Percentiles rank a stretch among this genome's conserved stretches.
Evolutionary conservation across 2,797 vertebrate genomes (phyloP).

Genomic region (Lophius americanus): DNA sequence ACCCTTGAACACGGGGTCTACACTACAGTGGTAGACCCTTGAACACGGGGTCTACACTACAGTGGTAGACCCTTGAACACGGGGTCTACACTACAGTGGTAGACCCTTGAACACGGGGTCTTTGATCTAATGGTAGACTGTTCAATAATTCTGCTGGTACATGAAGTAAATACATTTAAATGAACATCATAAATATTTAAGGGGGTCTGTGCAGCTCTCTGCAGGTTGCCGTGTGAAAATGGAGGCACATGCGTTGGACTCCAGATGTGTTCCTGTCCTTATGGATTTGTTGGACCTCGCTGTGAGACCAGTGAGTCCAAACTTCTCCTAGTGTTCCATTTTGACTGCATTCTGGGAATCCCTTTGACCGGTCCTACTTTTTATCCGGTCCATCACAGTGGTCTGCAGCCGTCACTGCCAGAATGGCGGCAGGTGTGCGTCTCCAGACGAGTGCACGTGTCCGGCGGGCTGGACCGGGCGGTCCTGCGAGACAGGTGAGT

Average conservation of each 20-base stretch:
- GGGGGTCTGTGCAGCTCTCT: constrained; percentile 60
- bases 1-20: too few relatives aligned
- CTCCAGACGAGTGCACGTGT: constrained; percentile 83
- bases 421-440: constrained; percentile 81
- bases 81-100: too few relatives aligned
- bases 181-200: not conserved
- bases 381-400: constrained; percentile 62
- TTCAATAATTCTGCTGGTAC: too few relatives aligned
- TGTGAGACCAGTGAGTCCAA: constrained; percentile 82
- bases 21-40: too few relatives aligned
- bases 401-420: constrained; percentile 86
- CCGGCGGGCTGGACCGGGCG: constrained; percentile 81
- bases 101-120: too few relatives aligned
- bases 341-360: not conserved
- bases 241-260: constrained; percentile 82
- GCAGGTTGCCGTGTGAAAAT: constrained; percentile 78
- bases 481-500: constrained; percentile 83
- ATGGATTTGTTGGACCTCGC: constrained; percentile 83
- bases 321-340: accelerated
- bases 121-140: too few relatives aligned
- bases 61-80: too few relatives aligned
- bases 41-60: too few relatives aligned
- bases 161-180: too few relatives aligned
- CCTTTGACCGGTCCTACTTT: too few relatives aligned
- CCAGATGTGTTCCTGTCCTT: constrained; percentile 85